Evolutionary conservation across 1,140 invertebrate genomes (phyloP).

Genomic region (Eupristina koningsbergeri): DNA sequence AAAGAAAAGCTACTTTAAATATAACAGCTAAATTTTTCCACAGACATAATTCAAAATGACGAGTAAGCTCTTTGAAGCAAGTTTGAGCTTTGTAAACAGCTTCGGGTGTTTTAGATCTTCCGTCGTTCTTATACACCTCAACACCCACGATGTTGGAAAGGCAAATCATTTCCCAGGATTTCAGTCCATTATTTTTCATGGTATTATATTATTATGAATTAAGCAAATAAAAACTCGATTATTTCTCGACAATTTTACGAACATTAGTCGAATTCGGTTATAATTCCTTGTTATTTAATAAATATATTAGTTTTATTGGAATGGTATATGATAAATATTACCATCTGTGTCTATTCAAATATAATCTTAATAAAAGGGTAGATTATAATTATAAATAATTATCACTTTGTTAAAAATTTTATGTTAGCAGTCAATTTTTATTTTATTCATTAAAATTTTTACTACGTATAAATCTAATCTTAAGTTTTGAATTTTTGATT

Average conservation of each 20-base stretch:
- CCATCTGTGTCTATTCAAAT: too few relatives aligned
- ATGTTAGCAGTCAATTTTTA: too few relatives aligned
- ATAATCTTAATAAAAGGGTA: too few relatives aligned
- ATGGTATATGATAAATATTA: too few relatives aligned
- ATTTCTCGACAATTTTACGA: neutral
- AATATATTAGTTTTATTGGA: neutral
- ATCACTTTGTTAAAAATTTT: too few relatives aligned
- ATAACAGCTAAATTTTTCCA: slow-evolving; percentile 55
- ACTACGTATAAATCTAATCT: too few relatives aligned
- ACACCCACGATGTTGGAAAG: slow-evolving; percentile 48
- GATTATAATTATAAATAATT: too few relatives aligned
- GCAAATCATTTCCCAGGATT: slow-evolving; percentile 35
- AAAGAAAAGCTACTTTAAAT: slow-evolving; percentile 11
- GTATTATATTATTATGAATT: neutral
- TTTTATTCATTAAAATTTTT: too few relatives aligned
- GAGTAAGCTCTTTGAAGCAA: slow-evolving; percentile 23
- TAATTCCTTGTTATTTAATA: too few relatives aligned
- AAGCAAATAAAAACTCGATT: neutral
- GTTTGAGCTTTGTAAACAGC: slow-evolving; percentile 42
- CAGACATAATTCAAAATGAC: slow-evolving; percentile 54
- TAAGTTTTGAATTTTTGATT: too few relatives aligned
- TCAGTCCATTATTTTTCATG: slow-evolving; percentile 40
- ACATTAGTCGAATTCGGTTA: too few relatives aligned
- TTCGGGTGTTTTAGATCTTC: slow-evolving; percentile 56
- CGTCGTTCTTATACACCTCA: slow-evolving; percentile 52